phyloP scores from a whole-genome alignment of 2,797 vertebrate species.

The Eidolon dupreanum region DNA sequence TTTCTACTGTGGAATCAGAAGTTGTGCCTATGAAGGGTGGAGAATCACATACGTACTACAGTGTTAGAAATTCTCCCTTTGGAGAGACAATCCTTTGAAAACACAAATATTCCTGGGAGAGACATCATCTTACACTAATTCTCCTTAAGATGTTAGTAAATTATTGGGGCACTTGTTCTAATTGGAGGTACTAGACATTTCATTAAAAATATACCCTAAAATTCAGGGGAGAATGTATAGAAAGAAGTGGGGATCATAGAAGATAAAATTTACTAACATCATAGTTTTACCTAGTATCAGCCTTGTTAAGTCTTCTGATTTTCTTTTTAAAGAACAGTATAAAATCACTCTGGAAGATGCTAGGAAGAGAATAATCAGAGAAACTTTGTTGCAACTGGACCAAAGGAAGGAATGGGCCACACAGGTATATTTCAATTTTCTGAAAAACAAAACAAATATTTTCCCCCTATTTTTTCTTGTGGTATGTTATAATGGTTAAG shows the following conservation, averaged over 20 bases:
- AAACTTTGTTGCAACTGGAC: constrained; percentile 78
- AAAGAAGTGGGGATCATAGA: neutral
- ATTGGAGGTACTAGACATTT: neutral
- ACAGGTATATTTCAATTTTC: constrained; percentile 84
- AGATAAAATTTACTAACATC: neutral
- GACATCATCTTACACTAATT: neutral
- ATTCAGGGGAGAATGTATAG: neutral
- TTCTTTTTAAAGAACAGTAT: constrained; percentile 85
- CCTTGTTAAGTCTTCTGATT: constrained; percentile 52
- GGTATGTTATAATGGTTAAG: neutral
- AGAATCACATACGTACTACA: neutral
- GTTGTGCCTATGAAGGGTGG: neutral
- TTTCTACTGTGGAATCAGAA: neutral
- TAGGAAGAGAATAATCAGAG: constrained; percentile 82
- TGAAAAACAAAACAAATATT: neutral
- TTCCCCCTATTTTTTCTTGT: neutral
- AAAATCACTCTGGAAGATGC: constrained; percentile 81
- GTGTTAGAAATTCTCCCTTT: neutral
- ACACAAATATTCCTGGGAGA: neutral
- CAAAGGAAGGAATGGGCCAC: constrained; percentile 84
- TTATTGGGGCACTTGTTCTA: neutral
- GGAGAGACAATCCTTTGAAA: constrained; percentile 29
- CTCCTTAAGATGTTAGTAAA: constrained; percentile 27
- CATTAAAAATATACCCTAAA: neutral
- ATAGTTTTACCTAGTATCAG: neutral